phyloP scores from a whole-genome alignment of 92 coral and sea anemone genomes.

The Isaurus tuberculatus region DNA sequence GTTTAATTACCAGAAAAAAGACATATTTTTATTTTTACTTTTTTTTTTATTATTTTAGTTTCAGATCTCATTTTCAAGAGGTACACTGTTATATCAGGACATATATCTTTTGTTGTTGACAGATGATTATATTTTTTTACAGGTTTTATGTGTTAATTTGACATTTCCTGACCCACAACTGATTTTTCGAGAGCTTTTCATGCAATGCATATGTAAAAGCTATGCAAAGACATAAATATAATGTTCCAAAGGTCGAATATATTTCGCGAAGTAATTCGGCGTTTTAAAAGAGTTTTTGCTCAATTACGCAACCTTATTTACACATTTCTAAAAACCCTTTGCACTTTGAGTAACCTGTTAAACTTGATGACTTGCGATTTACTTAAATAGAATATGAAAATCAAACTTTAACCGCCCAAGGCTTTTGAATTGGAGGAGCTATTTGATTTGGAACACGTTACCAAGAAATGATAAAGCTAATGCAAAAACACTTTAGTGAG shows the following conservation, averaged over 20 bases:
- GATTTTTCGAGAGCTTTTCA: slow-evolving; percentile 10
- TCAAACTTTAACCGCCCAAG: too few species aligned
- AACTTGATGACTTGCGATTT: too few species aligned
- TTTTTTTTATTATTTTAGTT: too few species aligned
- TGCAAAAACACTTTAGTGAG: too few species aligned
- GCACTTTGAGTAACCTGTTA: too few species aligned
- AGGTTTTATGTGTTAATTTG: slow-evolving; percentile 45
- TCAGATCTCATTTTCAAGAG: slow-evolving; percentile 21
- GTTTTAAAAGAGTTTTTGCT: too few species aligned
- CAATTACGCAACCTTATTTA: background rate
- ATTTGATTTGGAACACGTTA: too few species aligned
- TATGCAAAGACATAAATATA: slow-evolving; percentile 4
- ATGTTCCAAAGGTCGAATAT: background rate
- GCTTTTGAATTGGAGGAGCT: too few species aligned
- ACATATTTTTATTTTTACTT: too few species aligned
- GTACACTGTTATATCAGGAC: slow-evolving; percentile 2
- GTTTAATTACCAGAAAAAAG: background rate
- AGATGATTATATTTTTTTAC: slow-evolving; percentile 36
- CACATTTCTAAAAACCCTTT: background rate
- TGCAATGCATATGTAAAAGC: background rate
- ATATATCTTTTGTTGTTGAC: slow-evolving; percentile 38
- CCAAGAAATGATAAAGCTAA: too few species aligned
- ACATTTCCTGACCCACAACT: slow-evolving; percentile 37
- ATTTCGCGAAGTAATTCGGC: background rate
- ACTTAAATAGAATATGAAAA: too few species aligned